Conservation (phyloP, 2,113 vertebrate species). For the Tenebrosternarchus preto region DNA sequence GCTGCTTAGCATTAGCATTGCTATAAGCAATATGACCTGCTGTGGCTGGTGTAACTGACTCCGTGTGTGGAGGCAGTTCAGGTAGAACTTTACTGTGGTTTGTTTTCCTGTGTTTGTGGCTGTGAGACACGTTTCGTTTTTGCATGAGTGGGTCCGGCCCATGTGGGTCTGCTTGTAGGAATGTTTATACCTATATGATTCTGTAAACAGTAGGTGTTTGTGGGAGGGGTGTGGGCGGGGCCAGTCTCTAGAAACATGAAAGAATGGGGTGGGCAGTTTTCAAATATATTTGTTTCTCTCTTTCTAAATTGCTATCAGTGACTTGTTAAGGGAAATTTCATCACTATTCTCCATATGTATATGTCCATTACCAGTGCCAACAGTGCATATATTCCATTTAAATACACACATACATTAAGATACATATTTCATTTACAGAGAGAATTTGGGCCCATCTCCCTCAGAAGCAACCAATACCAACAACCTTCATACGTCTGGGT, state of each 20-base stretch:
- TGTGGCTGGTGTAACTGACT: conserved; percentile 11
- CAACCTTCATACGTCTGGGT: too few species aligned
- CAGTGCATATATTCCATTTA: conserved; percentile 59
- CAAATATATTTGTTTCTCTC: conserved; percentile 48
- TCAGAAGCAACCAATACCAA: too few species aligned
- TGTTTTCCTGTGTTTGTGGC: conserved; percentile 61
- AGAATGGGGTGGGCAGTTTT: conserved; percentile 47
- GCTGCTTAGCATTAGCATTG: not conserved
- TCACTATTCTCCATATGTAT: not conserved
- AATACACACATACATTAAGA: conserved; percentile 62
- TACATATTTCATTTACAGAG: not conserved
- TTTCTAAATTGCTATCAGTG: conserved; percentile 48
- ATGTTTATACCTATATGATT: conserved; percentile 69
- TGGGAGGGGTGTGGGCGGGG: conserved; percentile 34
- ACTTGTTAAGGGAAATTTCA: conserved; percentile 29
- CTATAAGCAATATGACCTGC: conserved; percentile 9
- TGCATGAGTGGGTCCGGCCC: conserved; percentile 84
- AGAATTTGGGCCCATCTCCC: too few species aligned
- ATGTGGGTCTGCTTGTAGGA: conserved; percentile 70
- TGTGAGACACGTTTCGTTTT: conserved; percentile 71
- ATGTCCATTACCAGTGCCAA: not conserved
- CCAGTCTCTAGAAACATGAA: conserved; percentile 52
- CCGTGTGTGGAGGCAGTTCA: conserved; percentile 16
- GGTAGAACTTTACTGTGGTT: conserved; percentile 46
- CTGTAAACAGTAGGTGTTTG: conserved; percentile 22